Evolutionary conservation across 2,113 vertebrate genomes (phyloP), one percentile per base, ranked within the genome.

Genomic region (Petaurus breviceps): DNA sequence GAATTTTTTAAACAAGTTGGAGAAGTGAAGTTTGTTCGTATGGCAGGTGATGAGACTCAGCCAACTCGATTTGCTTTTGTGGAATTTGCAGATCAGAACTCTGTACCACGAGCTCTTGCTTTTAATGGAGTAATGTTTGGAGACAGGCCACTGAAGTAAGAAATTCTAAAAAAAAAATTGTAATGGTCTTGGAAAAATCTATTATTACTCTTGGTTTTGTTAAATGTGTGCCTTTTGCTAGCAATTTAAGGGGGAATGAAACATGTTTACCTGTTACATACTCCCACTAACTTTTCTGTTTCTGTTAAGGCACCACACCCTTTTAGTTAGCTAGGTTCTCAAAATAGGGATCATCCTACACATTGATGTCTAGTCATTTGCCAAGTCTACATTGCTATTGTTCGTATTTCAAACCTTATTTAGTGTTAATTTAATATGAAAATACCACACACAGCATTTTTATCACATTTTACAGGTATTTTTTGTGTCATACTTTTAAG

Each of bases 41-140:
- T 99, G 99, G 99, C 99, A 10, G 99, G 99, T 90, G 99, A 99
- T 94, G 99, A 99, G 98, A 99, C 99, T 0, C 99, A 99, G 96
- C 99, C 99, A 54, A 99, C 99, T 3, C 98, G 99, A 37, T 99
- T 99, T 97, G 99, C 99, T 98, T 99, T 99, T 95, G 99, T 99
- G 84, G 99, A 99, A 98, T 99, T 99, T 97, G 98, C 99, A 43
- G 99, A 99, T 97, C 99, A 99, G 98, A 99, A 99, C 54, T 99
- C 99, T 37, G 99, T 99, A 90, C 98, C 99, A 98, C 98, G 99
- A 98, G 99, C 99, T 19, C 99, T 99, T 98, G 99, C 99, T 97
- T 99, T 99, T 98, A 99, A 99, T 95, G 99, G 99, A 96, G 99
- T 99, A 98, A 99, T 99, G 99, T 99, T 99, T 98, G 99, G 99